These are phyloP conservation scores for Sebastes fasciatus DNA, from an alignment of 2,113 vertebrate species.

Conservation along the genomic window DNA sequence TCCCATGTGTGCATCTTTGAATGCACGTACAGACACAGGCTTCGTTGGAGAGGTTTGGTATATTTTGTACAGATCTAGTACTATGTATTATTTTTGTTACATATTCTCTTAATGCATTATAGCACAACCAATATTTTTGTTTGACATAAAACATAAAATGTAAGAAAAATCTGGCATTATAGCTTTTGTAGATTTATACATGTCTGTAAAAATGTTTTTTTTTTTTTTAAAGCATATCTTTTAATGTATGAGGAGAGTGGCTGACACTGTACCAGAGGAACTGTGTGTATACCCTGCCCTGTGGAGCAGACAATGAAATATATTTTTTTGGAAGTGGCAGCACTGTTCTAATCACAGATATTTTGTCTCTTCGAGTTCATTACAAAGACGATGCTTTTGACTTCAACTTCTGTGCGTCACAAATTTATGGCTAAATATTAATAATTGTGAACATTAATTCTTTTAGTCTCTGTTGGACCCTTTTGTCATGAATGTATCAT, in stretches of 20 bases:
- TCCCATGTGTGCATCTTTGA: slow-evolving; percentile 67
- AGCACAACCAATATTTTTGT: slow-evolving; percentile 80
- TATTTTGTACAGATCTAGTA: slow-evolving; percentile 87
- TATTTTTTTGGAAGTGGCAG: slow-evolving; percentile 83
- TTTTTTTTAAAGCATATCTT: slow-evolving; percentile 77
- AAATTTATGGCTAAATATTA: slow-evolving; percentile 61
- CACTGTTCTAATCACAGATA: slow-evolving; percentile 76
- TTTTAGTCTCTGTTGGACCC: slow-evolving; percentile 37
- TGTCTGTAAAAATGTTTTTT: slow-evolving; percentile 81
- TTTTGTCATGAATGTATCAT: slow-evolving; percentile 65
- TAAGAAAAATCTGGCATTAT: slow-evolving; percentile 70
- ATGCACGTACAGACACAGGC: slow-evolving; percentile 63
- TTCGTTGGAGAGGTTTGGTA: slow-evolving; percentile 77
- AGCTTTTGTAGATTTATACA: slow-evolving; percentile 84
- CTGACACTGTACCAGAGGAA: slow-evolving; percentile 87
- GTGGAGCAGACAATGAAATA: slow-evolving; percentile 87
- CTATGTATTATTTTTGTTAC: slow-evolving; percentile 83
- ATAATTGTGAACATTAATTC: slow-evolving; percentile 50
- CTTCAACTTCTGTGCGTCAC: slow-evolving; percentile 55
- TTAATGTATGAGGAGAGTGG: slow-evolving; percentile 83
- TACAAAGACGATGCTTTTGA: slow-evolving; percentile 69
- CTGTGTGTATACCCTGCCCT: slow-evolving; percentile 87
- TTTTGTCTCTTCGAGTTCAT: slow-evolving; percentile 70
- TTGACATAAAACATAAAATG: slow-evolving; percentile 74
- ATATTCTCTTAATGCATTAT: slow-evolving; percentile 81